Evolutionary conservation across 2,797 vertebrate species (phyloP), one percentile per base, ranked within the genome.

Genomic region (Pseudochromis fuscus): DNA sequence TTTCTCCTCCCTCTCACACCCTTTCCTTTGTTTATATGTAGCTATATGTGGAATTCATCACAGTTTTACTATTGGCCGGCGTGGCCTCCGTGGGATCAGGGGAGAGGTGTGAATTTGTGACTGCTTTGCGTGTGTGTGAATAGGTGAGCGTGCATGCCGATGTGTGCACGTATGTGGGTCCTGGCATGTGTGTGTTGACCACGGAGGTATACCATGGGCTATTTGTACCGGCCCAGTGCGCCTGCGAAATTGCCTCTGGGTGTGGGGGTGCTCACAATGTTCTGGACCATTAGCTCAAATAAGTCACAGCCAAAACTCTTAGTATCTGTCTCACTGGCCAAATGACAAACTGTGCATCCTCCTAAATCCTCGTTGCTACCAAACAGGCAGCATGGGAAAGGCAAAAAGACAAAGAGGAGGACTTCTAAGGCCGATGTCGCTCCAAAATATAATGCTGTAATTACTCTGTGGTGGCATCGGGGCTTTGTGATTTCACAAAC

Each of bases 201-300:
- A 89, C 74, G 86, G 87, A 89, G 86, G 87, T 90, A 75, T 90
- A 92, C 89, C 85, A 83, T 63, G 85, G 87, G 92, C 91, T 91
- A 94, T 94, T 94, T 93, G 90, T 87, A 94, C 79, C 86, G 87
- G 91, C 93, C 93, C 92, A 94, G 87, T 93, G 94, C 91, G 73
- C 91, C 90, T 82, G 90, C 69, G 90, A 94, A 94, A 95, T 94
- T 94, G 93, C 93, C 93, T 94, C 92, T 92, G 92, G 94, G 91
- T 91, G 91, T 90, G 92, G 90, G 88, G 92, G 93, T 93, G 88
- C 94, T 93, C 93, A 94, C 92, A 94, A 94, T 94, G 94, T 95
- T 95, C 94, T 95, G 93, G 92, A 95, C 94, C 94, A 94, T 94
- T 95, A 95, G 94, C 93, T 94, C 94, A 94, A 94, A 94, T 94